Evolutionary conservation across 1,140 invertebrate genomes (phyloP).

Genomic region (Scylla paramamosain): DNA sequence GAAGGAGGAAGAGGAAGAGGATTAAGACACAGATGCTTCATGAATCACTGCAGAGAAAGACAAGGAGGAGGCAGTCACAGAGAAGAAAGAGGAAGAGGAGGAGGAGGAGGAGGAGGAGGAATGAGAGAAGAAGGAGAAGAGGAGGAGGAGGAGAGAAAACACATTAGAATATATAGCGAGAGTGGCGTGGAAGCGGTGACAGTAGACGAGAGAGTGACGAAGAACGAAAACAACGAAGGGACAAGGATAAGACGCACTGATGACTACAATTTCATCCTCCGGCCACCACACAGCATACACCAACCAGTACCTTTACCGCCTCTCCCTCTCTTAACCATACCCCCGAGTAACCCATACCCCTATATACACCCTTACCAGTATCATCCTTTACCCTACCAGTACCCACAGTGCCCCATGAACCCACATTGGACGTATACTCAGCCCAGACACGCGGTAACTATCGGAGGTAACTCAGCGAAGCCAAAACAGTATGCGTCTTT

Average conservation of each 20-base stretch:
- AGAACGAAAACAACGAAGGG: neutral
- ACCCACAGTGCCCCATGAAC: neutral
- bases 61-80: neutral
- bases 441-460: neutral
- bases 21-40: neutral
- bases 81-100: neutral
- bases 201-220: neutral
- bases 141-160: neutral
- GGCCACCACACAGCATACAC: neutral
- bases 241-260: too few relatives aligned
- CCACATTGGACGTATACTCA: neutral
- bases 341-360: neutral
- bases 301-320: neutral
- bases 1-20: neutral
- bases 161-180: neutral
- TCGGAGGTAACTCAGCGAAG: neutral
- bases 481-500: too few relatives aligned
- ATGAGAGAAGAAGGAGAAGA: neutral
- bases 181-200: neutral
- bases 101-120: neutral
- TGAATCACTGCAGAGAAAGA: neutral
- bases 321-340: neutral
- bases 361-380: neutral
- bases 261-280: neutral
- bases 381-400: neutral